Percentiles rank a stretch among this genome's conserved stretches.
These are phyloP conservation scores for Scopus umbretta DNA, from an alignment of 2,113 vertebrate species.

Conservation along the genomic window DNA sequence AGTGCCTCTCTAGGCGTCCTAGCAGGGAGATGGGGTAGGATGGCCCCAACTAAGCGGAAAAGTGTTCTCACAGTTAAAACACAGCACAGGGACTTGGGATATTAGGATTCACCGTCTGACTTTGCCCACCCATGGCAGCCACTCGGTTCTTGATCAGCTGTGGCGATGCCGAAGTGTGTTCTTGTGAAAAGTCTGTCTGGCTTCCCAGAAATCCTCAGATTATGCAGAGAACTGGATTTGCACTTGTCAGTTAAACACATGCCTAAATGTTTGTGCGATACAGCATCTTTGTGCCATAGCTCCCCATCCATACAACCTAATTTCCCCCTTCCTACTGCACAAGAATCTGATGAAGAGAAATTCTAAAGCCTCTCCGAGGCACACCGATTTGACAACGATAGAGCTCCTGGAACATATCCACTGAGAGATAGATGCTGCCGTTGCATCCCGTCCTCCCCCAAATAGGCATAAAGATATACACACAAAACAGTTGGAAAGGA, in stretches of 20 bases:
- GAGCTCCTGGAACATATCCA: background rate
- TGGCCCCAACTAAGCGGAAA: background rate
- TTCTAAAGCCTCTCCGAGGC: background rate
- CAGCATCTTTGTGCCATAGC: background rate
- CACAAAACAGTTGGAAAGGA: background rate
- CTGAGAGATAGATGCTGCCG: background rate
- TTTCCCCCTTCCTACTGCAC: background rate
- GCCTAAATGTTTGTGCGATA: background rate
- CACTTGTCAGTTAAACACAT: background rate
- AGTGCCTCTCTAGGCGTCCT: background rate
- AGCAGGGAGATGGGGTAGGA: background rate
- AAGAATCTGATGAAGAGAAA: background rate
- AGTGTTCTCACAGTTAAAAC: background rate
- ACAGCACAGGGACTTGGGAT: background rate
- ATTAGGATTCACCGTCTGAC: background rate
- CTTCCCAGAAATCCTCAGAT: background rate
- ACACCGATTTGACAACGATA: background rate
- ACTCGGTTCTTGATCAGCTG: background rate
- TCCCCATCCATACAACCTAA: background rate
- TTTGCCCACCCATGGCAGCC: background rate
- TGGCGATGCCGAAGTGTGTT: accelerated
- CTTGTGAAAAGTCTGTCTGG: background rate
- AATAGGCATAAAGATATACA: background rate
- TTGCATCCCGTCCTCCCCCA: background rate
- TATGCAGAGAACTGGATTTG: background rate